These are phyloP conservation scores for Callyntrura sp. DNA, from an alignment of 2,888 invertebrate species.

Conservation along the genomic window DNA sequence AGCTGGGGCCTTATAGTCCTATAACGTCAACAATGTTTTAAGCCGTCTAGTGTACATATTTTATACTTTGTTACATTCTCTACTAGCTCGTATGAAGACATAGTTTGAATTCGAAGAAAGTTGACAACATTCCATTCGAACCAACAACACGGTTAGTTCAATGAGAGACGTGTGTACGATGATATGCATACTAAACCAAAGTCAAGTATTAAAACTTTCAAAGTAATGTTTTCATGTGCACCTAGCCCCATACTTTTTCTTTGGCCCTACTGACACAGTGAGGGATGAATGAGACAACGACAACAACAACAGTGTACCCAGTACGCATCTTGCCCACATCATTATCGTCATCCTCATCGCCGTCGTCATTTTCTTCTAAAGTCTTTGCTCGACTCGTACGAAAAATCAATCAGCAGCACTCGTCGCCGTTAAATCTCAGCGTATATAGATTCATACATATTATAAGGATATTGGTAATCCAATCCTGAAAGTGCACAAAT, in stretches of 20 bases:
- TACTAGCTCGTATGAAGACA: neutral
- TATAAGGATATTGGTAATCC: too few relatives aligned
- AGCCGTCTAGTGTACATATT: too few relatives aligned
- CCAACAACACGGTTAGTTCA: too few relatives aligned
- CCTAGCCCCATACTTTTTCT: neutral
- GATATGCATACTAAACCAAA: neutral
- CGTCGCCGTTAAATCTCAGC: neutral
- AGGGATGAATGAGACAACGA: conserved; percentile 63
- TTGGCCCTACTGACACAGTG: conserved; percentile 76
- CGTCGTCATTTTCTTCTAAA: too few relatives aligned
- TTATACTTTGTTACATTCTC: too few relatives aligned
- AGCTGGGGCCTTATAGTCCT: conserved; percentile 30
- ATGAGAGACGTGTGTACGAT: neutral
- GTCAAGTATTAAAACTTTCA: too few relatives aligned
- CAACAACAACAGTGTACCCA: neutral
- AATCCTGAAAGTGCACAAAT: too few relatives aligned
- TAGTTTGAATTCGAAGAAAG: neutral
- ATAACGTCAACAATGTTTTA: too few relatives aligned
- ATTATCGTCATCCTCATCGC: neutral
- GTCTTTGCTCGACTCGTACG: neutral
- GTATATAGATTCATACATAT: neutral
- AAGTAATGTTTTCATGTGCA: neutral
- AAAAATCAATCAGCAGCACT: too few relatives aligned
- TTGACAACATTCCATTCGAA: too few relatives aligned
- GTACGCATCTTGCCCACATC: conserved; percentile 43